These are phyloP conservation scores for Melinopterus prodromus DNA, from an alignment of 2,888 invertebrate species.

Conservation along the genomic window DNA sequence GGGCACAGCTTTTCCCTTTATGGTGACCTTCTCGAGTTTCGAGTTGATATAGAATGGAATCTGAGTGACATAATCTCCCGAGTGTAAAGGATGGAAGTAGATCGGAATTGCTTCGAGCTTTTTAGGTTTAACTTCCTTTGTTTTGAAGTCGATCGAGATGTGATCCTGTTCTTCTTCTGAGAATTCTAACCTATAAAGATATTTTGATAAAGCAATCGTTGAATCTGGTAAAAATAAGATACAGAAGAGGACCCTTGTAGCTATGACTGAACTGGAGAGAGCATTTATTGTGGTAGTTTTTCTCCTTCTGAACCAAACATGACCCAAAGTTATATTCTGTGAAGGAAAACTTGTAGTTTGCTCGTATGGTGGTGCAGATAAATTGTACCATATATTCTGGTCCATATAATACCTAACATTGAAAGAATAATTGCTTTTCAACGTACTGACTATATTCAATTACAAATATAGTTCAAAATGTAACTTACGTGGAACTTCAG, in stretches of 20 bases:
- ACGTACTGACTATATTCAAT: neutral
- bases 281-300: constrained; percentile 60
- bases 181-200: constrained; percentile 62
- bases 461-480: neutral
- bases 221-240: constrained; percentile 39
- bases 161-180: constrained; percentile 62
- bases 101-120: constrained; percentile 62
- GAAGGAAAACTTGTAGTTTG: constrained; percentile 70
- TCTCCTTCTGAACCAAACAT: constrained; percentile 68
- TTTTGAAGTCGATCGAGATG: constrained; percentile 62
- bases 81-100: constrained; percentile 66
- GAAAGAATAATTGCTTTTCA: neutral
- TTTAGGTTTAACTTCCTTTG: constrained; percentile 60
- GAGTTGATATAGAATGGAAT: constrained; percentile 66
- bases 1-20: constrained; percentile 66
- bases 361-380: constrained; percentile 66
- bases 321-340: constrained; percentile 71
- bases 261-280: constrained; percentile 57
- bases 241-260: constrained; percentile 53
- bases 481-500: constrained; percentile 39
- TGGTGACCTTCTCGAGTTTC: constrained; percentile 62
- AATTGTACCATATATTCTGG: constrained; percentile 69
- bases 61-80: constrained; percentile 62
- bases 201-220: neutral
- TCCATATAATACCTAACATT: constrained; percentile 70